Base-by-base conservation (phyloP, 2,888 invertebrate species). In the Diaperis boleti region DNA sequence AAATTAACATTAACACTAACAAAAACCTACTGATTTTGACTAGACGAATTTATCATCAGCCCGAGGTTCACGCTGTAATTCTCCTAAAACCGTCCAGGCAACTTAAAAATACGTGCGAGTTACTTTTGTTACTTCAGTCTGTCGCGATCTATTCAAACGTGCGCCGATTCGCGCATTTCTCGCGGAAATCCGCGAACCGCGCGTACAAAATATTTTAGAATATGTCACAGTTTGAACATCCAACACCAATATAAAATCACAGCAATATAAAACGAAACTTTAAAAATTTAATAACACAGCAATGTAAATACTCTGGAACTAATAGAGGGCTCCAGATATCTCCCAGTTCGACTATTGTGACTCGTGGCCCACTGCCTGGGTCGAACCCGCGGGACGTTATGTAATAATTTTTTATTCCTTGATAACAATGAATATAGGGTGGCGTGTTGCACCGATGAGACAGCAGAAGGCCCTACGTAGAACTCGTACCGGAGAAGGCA, bases 221-320 rank as follows among this genome's bases (percentile, higher is more conserved):
- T 75, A 76, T 74, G 72, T 76, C 71, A 74, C 69, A 69, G 64
- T 66, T 61, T 60, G 63, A 65, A 77, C 75, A 76, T 76, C 77
- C 76, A 78, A 77, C 78, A 76, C 76, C 75, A 72, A 71, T 76
- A 69, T 72, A 73, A 74, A 78, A 79, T 79, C 79, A 80, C 79
- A 80, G 80, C 76, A 78, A 78, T 76, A 77, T 79, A 77, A 72
- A 77, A 73, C 68, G 72, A 73, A 73, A 74, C 66, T 69, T 70
- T 72, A 74, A 70, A 49, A 72, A 72, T 69, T 68, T 72, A 69
- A 69, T 76, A 76, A 74, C 74, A 76, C 75, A 75, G 73, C 71
- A 69, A 73, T 62, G 69, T 70, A 70, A 50, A 50, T 50, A 50
- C 74, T 71, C 69, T 69, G 71, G 73, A 74, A 75, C 72, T 66